Base-by-base conservation (phyloP, 1,140 invertebrate genomes). In the Solenopsis invicta region DNA sequence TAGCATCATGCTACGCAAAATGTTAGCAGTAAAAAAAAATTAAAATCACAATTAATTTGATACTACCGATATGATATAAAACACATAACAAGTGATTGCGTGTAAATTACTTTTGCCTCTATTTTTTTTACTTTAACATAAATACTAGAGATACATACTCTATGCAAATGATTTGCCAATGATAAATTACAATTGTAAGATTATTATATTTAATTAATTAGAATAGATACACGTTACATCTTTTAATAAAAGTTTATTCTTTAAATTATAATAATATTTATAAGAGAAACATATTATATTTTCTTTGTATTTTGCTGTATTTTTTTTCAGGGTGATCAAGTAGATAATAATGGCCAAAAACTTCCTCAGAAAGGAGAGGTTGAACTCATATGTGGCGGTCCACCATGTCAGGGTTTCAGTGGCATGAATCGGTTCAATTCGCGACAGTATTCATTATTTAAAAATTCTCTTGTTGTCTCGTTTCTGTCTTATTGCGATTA, bases 321-420 rank as follows among this genome's bases (percentile, higher is more conserved):
- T 6, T 21, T 87, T 16, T 61, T 56, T 91, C 56, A 97, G 96
- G 96, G 96, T 12, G 93, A 97, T 76, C 94, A 88, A 8, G 95
- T 89, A 34, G 95, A 96, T 87, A 89, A 93, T 2, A 95, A 95
- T 62, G 97, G 97, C 5, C 96, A 98, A 92, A 95, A 94, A 13
- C 94, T 98, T 54, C 98, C 98, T 1, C 94, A 96, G 92, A 97
- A 97, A 92, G 98, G 98, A 8, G 97, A 98, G 84, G 98, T 99
- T 1, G 98, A 99, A 89, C 93, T 99, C 56, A 93, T 99, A 4
- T 98, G 98, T 93, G 98, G 98, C 54, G 98, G 98, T 6, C 98
- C 98, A n/a, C 98, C 98, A 1, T 99, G 98, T 93, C 98, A 99
- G 95, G 98, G 98, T 0, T 99, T 98, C 94, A 98, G 97, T 87